Conservation (phyloP, 2,113 vertebrate genomes). For the Ciconia boyciana region DNA sequence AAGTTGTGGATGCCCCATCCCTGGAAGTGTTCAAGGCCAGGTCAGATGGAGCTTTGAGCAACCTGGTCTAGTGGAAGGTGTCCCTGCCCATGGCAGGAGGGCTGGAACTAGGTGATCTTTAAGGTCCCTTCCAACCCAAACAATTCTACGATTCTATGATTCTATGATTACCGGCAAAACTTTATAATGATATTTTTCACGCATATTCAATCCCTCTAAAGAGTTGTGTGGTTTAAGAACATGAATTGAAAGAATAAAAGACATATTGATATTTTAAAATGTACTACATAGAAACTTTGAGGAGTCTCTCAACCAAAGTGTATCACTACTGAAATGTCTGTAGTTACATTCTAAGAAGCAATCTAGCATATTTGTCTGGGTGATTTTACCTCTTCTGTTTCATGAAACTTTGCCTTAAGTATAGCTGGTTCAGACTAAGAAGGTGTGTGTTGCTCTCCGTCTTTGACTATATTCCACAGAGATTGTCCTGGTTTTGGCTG, state of each 20-base stretch:
- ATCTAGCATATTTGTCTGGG: neutral
- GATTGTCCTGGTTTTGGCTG: too few relatives aligned
- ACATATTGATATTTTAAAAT: neutral
- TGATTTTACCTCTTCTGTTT: neutral
- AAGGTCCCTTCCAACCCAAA: neutral
- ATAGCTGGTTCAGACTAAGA: neutral
- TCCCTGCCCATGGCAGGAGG: too few relatives aligned
- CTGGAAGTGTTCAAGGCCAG: too few relatives aligned
- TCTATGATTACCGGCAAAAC: neutral
- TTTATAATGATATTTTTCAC: neutral
- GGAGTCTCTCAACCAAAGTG: neutral
- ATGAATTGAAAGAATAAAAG: neutral
- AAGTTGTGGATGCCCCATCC: too few relatives aligned
- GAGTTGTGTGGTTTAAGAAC: neutral
- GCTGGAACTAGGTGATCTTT: too few relatives aligned
- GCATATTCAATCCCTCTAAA: neutral
- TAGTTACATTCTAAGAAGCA: neutral
- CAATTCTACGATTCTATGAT: neutral
- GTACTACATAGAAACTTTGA: neutral
- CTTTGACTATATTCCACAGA: neutral
- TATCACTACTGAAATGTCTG: neutral
- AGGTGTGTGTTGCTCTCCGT: neutral
- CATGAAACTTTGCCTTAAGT: neutral
- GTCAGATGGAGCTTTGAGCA: too few relatives aligned
- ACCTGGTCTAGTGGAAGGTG: too few relatives aligned